Base-by-base conservation (phyloP, 2,797 vertebrate genomes). In the Chelon labrosus region DNA sequence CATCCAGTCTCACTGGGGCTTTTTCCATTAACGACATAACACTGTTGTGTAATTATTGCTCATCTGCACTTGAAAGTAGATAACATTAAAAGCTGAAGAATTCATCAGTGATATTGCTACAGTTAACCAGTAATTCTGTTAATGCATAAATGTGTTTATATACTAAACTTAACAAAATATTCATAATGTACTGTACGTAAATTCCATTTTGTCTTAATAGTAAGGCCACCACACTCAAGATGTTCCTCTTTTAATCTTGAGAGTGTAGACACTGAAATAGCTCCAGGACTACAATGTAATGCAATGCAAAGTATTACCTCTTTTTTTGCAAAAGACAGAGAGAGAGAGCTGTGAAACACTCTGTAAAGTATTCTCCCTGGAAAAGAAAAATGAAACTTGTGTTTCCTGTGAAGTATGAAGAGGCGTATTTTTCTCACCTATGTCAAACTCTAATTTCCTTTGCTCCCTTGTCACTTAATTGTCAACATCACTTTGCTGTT, bases 401-500 rank as follows among this genome's bases (percentile, higher is more conserved):
- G 55, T 64, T 78, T 79, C 71, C 52, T 79, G 67, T 86, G 71
- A 87, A 84, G 78, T 73, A 50, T 61, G 67, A 79, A 77, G 70
- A 82, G 72, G 70, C 7, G 13, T 80, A 70, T 80, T 84, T 85
- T 80, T 77, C 67, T 80, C 78, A 89, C 82, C 80, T 86, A 57
- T 86, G 81, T 82, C 79, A 85, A 86, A 83, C 69, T 83, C 70
- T 88, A 80, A 84, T 81, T 82, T 85, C 56, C 59, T 80, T 78
- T 64, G 65, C 78, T 88, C 78, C 80, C 81, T n/a, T 55, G 63
- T 87, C 82, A 80, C 51, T 39, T 69, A 84, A 65, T 77, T 79
- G 76, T 90, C 88, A 89, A 66, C 82, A 79, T 86, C 83, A 82
- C 77, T 91, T 90, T 77, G 44, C 72, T 56, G 25, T 85, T 81